phyloP scores from a whole-genome alignment of 2,113 vertebrate species.

The Scomber scombrus region DNA sequence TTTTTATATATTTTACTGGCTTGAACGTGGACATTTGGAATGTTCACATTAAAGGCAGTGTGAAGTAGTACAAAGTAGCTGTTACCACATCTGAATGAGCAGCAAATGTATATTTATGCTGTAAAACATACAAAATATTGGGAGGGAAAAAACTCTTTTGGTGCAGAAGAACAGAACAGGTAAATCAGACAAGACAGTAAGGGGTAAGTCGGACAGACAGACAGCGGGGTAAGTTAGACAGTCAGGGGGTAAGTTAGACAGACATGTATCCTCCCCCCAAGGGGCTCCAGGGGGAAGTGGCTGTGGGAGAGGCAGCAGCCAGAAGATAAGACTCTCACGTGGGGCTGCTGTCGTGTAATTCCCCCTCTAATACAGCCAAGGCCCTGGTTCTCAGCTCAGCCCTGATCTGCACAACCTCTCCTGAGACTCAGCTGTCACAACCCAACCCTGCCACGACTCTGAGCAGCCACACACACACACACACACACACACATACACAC shows the following conservation, averaged over 20 bases:
- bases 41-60: too few species aligned
- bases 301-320: conserved; percentile 72
- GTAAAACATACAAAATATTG: too few species aligned
- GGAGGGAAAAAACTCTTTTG: too few species aligned
- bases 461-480: conserved; percentile 62
- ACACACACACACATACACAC: conserved; percentile 50
- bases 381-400: conserved; percentile 82
- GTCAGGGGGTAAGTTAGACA: conserved; percentile 62
- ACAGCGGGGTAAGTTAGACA: conserved; percentile 49
- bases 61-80: too few species aligned
- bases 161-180: too few species aligned
- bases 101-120: too few species aligned
- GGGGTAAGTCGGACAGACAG: conserved; percentile 25
- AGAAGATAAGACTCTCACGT: conserved; percentile 84
- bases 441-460: conserved; percentile 75
- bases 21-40: too few species aligned
- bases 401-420: conserved; percentile 84
- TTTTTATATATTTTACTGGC: too few species aligned
- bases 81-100: too few species aligned
- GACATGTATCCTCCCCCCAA: conserved; percentile 67
- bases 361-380: conserved; percentile 82
- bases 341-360: conserved; percentile 83
- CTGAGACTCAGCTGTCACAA: conserved; percentile 83
- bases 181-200: conserved; percentile 1
- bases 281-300: conserved; percentile 55